A percentile compares a stretch with the other conserved stretches of the same genome.
These are phyloP conservation scores for Ectemnius lituratus DNA, from an alignment of 2,888 invertebrate species.

Conservation along the genomic window DNA sequence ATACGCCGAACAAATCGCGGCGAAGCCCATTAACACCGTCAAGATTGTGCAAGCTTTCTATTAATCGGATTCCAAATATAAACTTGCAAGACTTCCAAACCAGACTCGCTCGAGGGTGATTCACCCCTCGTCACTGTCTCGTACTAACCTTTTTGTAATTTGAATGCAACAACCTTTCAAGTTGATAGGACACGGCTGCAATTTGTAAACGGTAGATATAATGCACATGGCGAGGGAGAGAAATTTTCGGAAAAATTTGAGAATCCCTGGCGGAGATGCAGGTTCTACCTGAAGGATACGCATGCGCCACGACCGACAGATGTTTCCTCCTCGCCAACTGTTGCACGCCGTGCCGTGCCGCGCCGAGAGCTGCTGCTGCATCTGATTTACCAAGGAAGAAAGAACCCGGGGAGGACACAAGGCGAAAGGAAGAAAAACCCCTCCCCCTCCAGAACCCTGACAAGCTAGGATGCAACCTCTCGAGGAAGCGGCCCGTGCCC, in stretches of 20 bases:
- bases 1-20: conserved; percentile 12
- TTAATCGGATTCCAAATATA: too few species aligned
- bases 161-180: too few species aligned
- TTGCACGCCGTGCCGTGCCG: conserved; percentile 63
- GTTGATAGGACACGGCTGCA: not conserved
- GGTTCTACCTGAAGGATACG: conserved; percentile 69
- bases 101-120: too few species aligned
- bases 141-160: too few species aligned
- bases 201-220: not conserved
- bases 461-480: not conserved
- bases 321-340: conserved; percentile 76
- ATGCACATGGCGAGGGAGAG: not conserved
- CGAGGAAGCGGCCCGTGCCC: conserved; percentile 24
- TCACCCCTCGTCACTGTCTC: too few species aligned
- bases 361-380: conserved; percentile 61
- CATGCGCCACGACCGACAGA: conserved; percentile 73
- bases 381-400: conserved; percentile 68
- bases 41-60: too few species aligned
- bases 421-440: conserved; percentile 52
- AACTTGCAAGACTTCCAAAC: too few species aligned
- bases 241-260: conserved; percentile 59
- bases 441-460: conserved; percentile 25
- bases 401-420: conserved; percentile 47
- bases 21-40: too few species aligned
- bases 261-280: conserved; percentile 68